These are phyloP conservation scores for Dufourea novaeangliae DNA, from an alignment of 1,140 invertebrate genomes.

Conservation along the genomic window DNA sequence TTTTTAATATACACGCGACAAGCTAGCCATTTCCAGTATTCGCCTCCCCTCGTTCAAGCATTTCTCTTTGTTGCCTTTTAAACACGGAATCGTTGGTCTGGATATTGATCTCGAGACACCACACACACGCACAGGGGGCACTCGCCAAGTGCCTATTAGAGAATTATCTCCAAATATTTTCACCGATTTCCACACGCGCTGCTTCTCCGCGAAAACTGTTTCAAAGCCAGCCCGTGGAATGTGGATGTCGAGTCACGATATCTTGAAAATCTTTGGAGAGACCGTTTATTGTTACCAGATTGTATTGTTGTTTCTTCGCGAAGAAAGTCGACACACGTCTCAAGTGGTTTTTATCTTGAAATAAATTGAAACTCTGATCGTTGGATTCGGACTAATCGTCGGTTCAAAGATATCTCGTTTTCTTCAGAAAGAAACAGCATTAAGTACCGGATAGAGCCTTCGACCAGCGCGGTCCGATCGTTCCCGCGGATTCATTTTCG, in stretches of 20 bases:
- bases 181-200: neutral
- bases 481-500: neutral
- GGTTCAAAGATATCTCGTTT: neutral
- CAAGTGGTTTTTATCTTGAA: neutral
- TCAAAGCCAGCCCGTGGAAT: neutral
- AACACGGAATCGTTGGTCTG: neutral
- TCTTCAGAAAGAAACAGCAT: conserved; percentile 6
- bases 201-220: neutral
- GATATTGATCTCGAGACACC: conserved; percentile 15
- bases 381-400: no score
- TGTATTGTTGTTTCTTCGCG: conserved; percentile 5
- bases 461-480: conserved; percentile 1
- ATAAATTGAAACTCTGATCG: no score
- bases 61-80: neutral
- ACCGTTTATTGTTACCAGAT: neutral
- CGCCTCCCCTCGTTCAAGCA: neutral
- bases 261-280: conserved; percentile 1
- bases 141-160: no score
- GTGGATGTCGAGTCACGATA: neutral
- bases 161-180: conserved; percentile 2
- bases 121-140: no score
- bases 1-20: neutral
- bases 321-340: neutral
- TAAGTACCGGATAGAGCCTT: conserved; percentile 54
- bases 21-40: conserved; percentile 2